Conservation (phyloP, 2,797 vertebrate species). For the Okamejei kenojei region DNA sequence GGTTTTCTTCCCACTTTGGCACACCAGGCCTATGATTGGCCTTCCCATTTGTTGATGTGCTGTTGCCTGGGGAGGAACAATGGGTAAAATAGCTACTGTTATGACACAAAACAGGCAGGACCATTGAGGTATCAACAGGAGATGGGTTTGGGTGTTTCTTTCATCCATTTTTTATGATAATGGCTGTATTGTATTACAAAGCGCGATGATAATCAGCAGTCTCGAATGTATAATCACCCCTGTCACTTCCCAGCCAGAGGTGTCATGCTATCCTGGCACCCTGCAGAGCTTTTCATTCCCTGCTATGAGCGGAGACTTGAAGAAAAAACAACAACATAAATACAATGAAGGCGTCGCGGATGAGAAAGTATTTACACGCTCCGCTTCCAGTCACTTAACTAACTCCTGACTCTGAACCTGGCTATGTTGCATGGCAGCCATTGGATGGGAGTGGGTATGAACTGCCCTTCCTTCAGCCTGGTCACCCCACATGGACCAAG, state of each 20-base stretch:
- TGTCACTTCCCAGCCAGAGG: constrained; percentile 33
- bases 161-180: constrained; percentile 28
- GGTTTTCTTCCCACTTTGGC: not conserved
- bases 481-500: not conserved
- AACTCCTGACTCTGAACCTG: not conserved
- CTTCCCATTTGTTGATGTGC: not conserved
- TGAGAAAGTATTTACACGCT: constrained; percentile 9
- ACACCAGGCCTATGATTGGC: constrained; percentile 6
- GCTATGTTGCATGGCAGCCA: not conserved
- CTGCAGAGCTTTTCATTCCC: constrained; percentile 26
- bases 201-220: constrained; percentile 22
- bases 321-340: constrained; percentile 22
- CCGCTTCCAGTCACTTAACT: constrained; percentile 17
- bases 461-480: too few species aligned
- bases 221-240: constrained; percentile 28
- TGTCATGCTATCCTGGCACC: constrained; percentile 7
- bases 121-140: constrained; percentile 8
- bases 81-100: constrained; percentile 23
- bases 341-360: not conserved
- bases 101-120: constrained; percentile 27
- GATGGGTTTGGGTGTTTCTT: constrained; percentile 29
- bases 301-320: not conserved
- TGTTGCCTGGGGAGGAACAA: not conserved
- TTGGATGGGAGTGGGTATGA: not conserved
- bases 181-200: constrained; percentile 34